phyloP scores from a whole-genome alignment of 2,888 invertebrate genomes.

The Hirtodrosophila histrioides region DNA sequence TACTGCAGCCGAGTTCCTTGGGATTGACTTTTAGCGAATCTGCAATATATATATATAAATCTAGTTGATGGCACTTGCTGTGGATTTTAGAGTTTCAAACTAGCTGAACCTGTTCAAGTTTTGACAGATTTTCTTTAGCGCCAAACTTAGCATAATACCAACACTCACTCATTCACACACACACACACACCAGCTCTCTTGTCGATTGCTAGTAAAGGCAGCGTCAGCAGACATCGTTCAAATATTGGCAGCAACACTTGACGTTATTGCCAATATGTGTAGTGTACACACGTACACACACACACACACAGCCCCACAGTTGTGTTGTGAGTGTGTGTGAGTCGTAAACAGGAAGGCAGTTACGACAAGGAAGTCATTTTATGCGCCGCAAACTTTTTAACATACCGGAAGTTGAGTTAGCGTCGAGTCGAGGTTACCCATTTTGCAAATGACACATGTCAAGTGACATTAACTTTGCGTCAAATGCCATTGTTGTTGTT shows the following conservation, averaged over 20 bases:
- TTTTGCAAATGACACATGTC: conserved; percentile 83
- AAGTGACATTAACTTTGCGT: conserved; percentile 82
- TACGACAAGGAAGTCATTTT: conserved; percentile 78
- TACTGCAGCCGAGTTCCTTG: background rate
- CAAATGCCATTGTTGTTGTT: conserved; percentile 61
- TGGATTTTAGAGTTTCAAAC: conserved; percentile 29
- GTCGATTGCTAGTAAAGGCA: conserved; percentile 39
- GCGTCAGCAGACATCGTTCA: conserved; percentile 63
- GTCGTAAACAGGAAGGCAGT: conserved; percentile 78
- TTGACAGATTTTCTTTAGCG: conserved; percentile 58
- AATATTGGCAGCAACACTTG: conserved; percentile 78
- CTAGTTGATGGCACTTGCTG: conserved; percentile 27
- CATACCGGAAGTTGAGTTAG: conserved; percentile 80
- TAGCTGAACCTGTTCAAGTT: conserved; percentile 48
- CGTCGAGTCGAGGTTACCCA: conserved; percentile 75
- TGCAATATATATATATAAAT: conserved; percentile 8
- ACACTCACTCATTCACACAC: conserved; percentile 2
- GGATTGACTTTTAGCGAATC: background rate
- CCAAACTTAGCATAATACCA: conserved; percentile 43
- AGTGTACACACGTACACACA: conserved; percentile 28
- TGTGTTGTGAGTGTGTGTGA: conserved; percentile 24
- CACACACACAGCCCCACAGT: conserved; percentile 9
- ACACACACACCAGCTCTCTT: background rate
- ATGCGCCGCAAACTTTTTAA: conserved; percentile 81
- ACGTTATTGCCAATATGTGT: conserved; percentile 77